These are phyloP conservation scores for Poeciliopsis turneri DNA, from an alignment of 2,797 vertebrate species.

Conservation along the genomic window DNA sequence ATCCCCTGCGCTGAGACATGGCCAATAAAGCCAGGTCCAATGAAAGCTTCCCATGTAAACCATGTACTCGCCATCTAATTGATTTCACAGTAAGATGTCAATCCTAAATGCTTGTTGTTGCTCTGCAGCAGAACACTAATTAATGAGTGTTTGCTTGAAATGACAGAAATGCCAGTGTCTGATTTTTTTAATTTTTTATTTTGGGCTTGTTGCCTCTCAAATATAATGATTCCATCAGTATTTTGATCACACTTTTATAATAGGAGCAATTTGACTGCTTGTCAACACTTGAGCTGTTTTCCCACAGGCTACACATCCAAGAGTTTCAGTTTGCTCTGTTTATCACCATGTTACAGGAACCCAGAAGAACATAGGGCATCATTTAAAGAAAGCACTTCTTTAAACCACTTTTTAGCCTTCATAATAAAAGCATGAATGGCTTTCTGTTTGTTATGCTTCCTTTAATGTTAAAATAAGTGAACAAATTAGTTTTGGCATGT, in stretches of 20 bases:
- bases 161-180: conserved; percentile 5
- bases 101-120: conserved; percentile 10
- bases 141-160: background rate
- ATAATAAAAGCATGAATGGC: background rate
- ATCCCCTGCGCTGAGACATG: conserved; percentile 11
- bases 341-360: conserved; percentile 15
- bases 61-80: conserved; percentile 14
- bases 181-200: conserved; percentile 2
- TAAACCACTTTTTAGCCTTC: background rate
- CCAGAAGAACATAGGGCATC: background rate
- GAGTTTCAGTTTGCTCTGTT: conserved; percentile 15
- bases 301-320: background rate
- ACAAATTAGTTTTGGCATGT: background rate
- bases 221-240: conserved; percentile 48
- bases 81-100: conserved; percentile 33
- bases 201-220: conserved; percentile 4
- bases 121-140: conserved; percentile 16
- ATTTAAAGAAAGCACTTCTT: background rate
- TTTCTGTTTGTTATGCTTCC: background rate
- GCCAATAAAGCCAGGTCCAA: conserved; percentile 20
- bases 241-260: conserved; percentile 37
- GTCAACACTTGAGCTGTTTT: conserved; percentile 31
- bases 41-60: conserved; percentile 11
- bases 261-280: conserved; percentile 30
- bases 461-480: background rate